Conservation (phyloP, 1,140 invertebrate genomes). For the Drosophila grimshawi region DNA sequence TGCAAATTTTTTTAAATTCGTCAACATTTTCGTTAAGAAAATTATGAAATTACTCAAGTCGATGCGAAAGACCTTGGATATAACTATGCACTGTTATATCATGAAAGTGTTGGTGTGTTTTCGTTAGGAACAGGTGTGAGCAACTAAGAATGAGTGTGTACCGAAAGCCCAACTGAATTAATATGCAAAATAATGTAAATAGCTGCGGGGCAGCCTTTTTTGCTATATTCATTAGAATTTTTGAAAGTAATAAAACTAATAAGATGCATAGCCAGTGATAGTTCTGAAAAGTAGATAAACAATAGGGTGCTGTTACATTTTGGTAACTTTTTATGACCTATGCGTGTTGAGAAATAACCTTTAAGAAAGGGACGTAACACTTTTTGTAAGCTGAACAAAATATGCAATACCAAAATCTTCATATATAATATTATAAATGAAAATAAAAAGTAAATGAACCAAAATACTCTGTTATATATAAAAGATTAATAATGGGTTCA, state of each 20-base stretch:
- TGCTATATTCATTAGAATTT: constrained; percentile 1
- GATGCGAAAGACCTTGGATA: constrained; percentile 60
- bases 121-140: constrained; percentile 15
- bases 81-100: constrained; percentile 59
- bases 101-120: constrained; percentile 51
- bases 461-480: background rate
- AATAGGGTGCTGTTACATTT: background rate
- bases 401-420: background rate
- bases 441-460: background rate
- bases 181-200: constrained; percentile 2
- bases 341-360: background rate
- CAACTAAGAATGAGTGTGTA: constrained; percentile 11
- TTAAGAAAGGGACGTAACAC: background rate
- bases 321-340: background rate
- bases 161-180: constrained; percentile 1
- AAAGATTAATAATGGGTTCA: background rate
- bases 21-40: constrained; percentile 53
- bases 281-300: background rate
- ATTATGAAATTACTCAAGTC: constrained; percentile 63
- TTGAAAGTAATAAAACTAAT: background rate
- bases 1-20: constrained; percentile 73
- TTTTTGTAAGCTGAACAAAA: background rate
- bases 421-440: background rate
- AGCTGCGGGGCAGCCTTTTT: background rate
- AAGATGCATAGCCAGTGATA: background rate